Base-by-base conservation (phyloP, 2,797 vertebrate genomes). In the Diplodus sargus region DNA sequence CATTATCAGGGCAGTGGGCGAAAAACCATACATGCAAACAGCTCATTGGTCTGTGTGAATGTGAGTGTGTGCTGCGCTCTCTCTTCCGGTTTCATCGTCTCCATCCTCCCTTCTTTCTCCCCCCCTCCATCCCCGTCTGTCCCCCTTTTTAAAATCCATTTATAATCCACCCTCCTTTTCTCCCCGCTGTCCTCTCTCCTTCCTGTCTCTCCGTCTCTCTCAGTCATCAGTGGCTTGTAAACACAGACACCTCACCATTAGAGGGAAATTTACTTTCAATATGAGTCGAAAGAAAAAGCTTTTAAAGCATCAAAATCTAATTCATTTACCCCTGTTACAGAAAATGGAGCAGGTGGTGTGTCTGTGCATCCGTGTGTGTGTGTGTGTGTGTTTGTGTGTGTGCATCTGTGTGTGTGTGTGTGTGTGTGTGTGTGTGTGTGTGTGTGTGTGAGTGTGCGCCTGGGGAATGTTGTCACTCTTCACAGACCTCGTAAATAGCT, bases 221-320 rank as follows among this genome's bases (percentile, higher is more conserved):
- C 71, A 4, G 17, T 77, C 69, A 71, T 45, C 60, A 30, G 71
- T 10, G 69, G 72, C 73, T 78, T 76, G 78, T 88, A 87, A 83
- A 87, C 83, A 87, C 65, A 86, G 48, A 80, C 58, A 74, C 73
- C 76, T 90, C 84, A 8, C 81, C 81, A 88, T 84, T 85, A 85
- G 78, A 75, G 49, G 12, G 68, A 45, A 79, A 89, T 91, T 89
- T 86, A 90, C 86, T 86, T 78, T 85, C 80, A 87, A 88, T 76
- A 84, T 62, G 22, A 83, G 69, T 45, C 30, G 6, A 77, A 75
- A 79, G 63, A 83, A 90, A 88, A 89, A 80, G 84, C 86, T 92
- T 90, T 93, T 85, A 87, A 89, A 90, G 74, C 84, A 86, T 83
- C 81, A 70, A 72, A 83, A 90, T 85, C 70, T 64, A 87, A 91